Percentiles rank a stretch among this genome's conserved stretches.
Conservation (phyloP, 2,888 invertebrate species). For the Spicauda simplicius region DNA sequence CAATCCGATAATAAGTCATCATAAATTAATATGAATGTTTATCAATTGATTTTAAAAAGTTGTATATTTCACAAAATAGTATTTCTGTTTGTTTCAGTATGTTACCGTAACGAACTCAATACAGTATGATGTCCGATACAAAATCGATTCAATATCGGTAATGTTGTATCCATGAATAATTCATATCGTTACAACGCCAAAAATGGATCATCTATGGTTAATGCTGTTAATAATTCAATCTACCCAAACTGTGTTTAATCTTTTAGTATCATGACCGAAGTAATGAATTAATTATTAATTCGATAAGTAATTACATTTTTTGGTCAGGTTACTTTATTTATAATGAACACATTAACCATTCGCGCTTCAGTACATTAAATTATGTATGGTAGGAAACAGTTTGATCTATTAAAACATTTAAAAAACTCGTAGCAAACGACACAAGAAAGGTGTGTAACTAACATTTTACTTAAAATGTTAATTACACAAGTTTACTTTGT, state of each 20-base stretch:
- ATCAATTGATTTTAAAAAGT: no score
- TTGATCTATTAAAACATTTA: background rate
- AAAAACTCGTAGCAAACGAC: constrained; percentile 1
- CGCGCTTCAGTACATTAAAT: background rate
- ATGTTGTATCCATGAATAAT: constrained; percentile 27
- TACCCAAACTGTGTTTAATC: constrained; percentile 33
- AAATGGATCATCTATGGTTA: constrained; percentile 32
- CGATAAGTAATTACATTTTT: background rate
- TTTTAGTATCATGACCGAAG: constrained; percentile 22
- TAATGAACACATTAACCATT: background rate
- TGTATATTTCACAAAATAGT: no score
- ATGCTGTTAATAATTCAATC: constrained; percentile 35
- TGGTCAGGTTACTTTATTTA: background rate
- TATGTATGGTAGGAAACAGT: background rate
- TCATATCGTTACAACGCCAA: constrained; percentile 28
- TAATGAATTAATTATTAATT: constrained; percentile 20
- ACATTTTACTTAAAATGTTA: no score
- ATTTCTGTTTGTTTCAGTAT: background rate
- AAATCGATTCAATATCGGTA: constrained; percentile 27
- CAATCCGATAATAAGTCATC: no score
- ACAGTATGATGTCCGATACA: background rate
- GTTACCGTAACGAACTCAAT: background rate
- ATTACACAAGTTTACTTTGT: no score
- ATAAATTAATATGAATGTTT: no score
- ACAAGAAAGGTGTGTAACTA: no score